Evolutionary conservation across 1,140 invertebrate species (phyloP).

Genomic region (Musca domestica): DNA sequence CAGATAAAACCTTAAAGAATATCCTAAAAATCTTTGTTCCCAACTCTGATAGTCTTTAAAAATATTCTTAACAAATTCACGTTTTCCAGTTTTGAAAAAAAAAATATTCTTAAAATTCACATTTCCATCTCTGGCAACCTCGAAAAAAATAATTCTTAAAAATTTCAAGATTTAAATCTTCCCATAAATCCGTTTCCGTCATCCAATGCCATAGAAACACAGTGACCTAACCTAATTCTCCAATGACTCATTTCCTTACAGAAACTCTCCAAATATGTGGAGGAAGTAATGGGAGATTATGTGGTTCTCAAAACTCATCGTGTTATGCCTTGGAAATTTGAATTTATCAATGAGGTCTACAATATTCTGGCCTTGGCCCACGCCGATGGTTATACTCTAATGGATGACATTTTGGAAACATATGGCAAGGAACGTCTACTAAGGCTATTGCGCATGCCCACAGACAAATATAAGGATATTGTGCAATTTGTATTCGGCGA

Average conservation of each 20-base stretch:
- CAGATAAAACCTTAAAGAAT: too few species aligned
- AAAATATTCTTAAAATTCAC: too few species aligned
- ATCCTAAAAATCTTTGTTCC: too few species aligned
- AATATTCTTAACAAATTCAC: too few species aligned
- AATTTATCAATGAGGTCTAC: constrained; percentile 50
- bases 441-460: constrained; percentile 27
- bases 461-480: constrained; percentile 30
- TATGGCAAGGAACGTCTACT: constrained; percentile 25
- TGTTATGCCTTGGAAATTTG: constrained; percentile 47
- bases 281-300: constrained; percentile 43
- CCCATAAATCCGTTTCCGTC: background rate
- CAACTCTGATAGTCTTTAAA: too few species aligned
- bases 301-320: constrained; percentile 41
- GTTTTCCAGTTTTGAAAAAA: too few species aligned
- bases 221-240: background rate
- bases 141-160: too few species aligned
- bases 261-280: constrained; percentile 34
- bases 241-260: background rate
- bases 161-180: background rate
- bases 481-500: constrained; percentile 37
- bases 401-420: background rate
- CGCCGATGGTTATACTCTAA: constrained; percentile 31
- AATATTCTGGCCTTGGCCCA: constrained; percentile 42
- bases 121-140: too few species aligned
- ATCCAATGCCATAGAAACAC: too few species aligned